Percentiles rank a stretch among this genome's conserved stretches.
phyloP scores from a whole-genome alignment of 2,888 invertebrate genomes.

The Drosophila kuntzei region DNA sequence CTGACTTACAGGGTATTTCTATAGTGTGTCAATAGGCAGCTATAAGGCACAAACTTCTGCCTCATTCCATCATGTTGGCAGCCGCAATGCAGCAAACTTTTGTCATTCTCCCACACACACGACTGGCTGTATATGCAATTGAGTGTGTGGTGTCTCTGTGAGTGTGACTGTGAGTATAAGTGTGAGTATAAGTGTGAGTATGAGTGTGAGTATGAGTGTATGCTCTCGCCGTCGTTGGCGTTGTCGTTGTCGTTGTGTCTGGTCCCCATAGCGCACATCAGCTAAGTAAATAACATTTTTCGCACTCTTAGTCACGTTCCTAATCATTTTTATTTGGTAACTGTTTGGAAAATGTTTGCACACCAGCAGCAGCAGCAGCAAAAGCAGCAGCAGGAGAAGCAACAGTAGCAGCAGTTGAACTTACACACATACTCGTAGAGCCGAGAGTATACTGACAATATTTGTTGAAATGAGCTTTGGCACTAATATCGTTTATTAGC shows the following conservation, averaged over 20 bases:
- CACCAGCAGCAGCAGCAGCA: constrained; percentile 47
- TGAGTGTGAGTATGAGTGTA: constrained; percentile 33
- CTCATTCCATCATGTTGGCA: constrained; percentile 27
- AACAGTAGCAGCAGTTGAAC: constrained; percentile 11
- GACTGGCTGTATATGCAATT: constrained; percentile 17
- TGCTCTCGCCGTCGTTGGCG: constrained; percentile 39
- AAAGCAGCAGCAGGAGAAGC: constrained; percentile 15
- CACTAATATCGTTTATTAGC: constrained; percentile 78
- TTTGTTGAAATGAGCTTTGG: constrained; percentile 72
- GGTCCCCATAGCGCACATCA: constrained; percentile 70
- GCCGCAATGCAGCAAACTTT: constrained; percentile 63
- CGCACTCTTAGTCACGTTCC: constrained; percentile 84
- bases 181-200: no score
- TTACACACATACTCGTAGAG: constrained; percentile 18
- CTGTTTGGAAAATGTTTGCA: constrained; percentile 79
- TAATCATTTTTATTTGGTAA: constrained; percentile 84
- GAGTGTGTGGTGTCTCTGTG: constrained; percentile 21
- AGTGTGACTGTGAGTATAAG: constrained; percentile 26
- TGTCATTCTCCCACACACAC: constrained; percentile 44
- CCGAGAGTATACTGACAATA: constrained; percentile 47
- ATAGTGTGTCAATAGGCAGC: not conserved
- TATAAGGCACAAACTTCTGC: constrained; percentile 6
- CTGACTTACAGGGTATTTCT: constrained; percentile 6
- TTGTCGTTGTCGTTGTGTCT: constrained; percentile 47
- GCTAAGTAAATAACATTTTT: constrained; percentile 78